phyloP scores from a whole-genome alignment of 2,888 invertebrate species.

The Plebejus argus region DNA sequence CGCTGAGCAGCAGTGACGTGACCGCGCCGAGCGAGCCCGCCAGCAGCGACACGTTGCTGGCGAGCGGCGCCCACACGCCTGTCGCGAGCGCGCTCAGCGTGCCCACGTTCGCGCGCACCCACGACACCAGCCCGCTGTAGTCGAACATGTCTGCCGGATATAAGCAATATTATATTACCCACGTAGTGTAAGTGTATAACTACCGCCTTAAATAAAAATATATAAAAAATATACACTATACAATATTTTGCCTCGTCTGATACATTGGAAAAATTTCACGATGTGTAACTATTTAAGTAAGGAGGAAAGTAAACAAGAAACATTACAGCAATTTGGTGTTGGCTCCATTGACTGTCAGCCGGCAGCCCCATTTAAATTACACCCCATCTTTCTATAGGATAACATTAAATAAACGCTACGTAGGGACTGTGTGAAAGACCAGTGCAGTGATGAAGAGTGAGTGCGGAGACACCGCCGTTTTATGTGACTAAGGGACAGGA shows the following conservation, averaged over 20 bases:
- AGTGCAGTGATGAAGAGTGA: background rate
- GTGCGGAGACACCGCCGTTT: background rate
- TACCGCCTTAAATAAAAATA: too few species aligned
- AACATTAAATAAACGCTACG: background rate
- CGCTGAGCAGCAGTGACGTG: constrained; percentile 91
- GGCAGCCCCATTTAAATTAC: background rate
- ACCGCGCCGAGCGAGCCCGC: constrained; percentile 93
- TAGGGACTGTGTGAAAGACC: background rate
- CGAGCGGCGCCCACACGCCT: constrained; percentile 92
- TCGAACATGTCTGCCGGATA: constrained; percentile 83
- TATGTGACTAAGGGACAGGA: background rate
- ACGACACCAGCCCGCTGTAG: constrained; percentile 86
- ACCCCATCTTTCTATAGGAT: background rate
- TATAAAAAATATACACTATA: too few species aligned
- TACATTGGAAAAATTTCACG: too few species aligned
- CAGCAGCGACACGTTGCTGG: constrained; percentile 93
- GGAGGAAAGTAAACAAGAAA: too few species aligned
- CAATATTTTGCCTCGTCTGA: too few species aligned
- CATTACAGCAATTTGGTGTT: too few species aligned
- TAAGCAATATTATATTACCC: background rate
- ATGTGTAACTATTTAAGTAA: too few species aligned
- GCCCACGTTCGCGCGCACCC: constrained; percentile 94
- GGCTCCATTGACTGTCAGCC: too few species aligned
- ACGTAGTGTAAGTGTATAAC: too few species aligned
- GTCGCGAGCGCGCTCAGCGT: constrained; percentile 93